Evolutionary conservation across 2,113 vertebrate species (phyloP).

Genomic region (Etheostoma cragini): DNA sequence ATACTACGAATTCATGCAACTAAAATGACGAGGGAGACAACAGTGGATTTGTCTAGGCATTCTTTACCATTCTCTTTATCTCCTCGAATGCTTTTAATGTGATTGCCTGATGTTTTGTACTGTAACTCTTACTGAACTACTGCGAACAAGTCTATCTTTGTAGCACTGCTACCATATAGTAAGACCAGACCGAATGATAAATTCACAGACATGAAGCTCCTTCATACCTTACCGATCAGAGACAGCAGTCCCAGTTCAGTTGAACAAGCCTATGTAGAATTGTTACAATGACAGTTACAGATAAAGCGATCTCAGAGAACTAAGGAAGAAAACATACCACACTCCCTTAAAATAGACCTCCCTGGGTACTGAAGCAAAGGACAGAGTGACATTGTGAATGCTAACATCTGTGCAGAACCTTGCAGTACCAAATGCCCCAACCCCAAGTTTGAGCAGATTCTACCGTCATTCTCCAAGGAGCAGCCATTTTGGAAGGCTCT

Average conservation of each 20-base stretch:
- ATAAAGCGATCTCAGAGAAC: conserved; percentile 78
- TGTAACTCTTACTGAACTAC: background rate
- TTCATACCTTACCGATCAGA: conserved; percentile 67
- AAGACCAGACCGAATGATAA: conserved; percentile 30
- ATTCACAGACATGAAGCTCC: conserved; percentile 55
- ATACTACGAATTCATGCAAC: conserved; percentile 16
- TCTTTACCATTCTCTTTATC: conserved; percentile 26
- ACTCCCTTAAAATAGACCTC: conserved; percentile 81
- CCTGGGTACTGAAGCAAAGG: conserved; percentile 81
- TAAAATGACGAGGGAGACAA: conserved; percentile 17
- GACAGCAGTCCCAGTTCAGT: conserved; percentile 45
- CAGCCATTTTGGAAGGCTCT: conserved; percentile 88
- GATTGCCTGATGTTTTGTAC: conserved; percentile 13
- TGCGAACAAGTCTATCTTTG: conserved; percentile 7
- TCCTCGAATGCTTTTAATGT: conserved; percentile 31
- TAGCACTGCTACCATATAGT: background rate
- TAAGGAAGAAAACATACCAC: conserved; percentile 76
- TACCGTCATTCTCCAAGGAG: conserved; percentile 86
- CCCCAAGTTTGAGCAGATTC: conserved; percentile 85
- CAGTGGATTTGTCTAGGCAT: conserved; percentile 31
- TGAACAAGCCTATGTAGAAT: conserved; percentile 62
- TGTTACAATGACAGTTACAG: conserved; percentile 72
- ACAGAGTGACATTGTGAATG: conserved; percentile 86
- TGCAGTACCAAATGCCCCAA: conserved; percentile 82
- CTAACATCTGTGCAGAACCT: conserved; percentile 87